Evolutionary conservation across 2,113 vertebrate species (phyloP).

Genomic region (Pomatostomus ruficeps): DNA sequence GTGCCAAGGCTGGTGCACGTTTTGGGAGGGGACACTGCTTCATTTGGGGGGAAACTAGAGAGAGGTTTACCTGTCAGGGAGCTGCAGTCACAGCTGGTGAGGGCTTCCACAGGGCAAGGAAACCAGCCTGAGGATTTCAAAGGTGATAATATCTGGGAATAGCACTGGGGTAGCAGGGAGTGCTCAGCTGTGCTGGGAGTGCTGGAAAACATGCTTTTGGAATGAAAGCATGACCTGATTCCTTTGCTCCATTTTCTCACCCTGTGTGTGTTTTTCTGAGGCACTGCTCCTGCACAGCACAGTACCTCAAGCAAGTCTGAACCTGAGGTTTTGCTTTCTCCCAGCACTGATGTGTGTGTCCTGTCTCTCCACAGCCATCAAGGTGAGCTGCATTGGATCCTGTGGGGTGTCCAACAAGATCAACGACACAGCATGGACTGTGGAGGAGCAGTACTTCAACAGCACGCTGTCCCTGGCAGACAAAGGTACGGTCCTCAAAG

Average conservation of each 20-base stretch:
- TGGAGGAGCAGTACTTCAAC: slow-evolving; percentile 91
- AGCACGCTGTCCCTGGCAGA: slow-evolving; percentile 86
- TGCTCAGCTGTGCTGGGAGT: background rate
- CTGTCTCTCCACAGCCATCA: slow-evolving; percentile 78
- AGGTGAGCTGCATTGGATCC: slow-evolving; percentile 87
- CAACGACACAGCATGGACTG: slow-evolving; percentile 78
- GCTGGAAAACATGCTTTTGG: background rate
- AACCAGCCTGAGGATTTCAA: background rate
- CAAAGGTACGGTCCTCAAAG: slow-evolving; percentile 74
- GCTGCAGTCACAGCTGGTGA: background rate
- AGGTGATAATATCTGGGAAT: background rate
- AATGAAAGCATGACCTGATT: background rate
- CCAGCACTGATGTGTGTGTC: accelerated
- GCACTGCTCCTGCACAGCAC: background rate
- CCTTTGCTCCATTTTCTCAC: background rate
- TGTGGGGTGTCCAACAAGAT: slow-evolving; percentile 87
- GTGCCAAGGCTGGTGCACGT: background rate
- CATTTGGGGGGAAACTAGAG: background rate
- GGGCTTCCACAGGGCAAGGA: background rate
- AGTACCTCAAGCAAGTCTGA: background rate
- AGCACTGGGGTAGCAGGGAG: background rate
- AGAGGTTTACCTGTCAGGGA: background rate
- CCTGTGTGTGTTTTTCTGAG: background rate
- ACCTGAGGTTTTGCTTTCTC: background rate
- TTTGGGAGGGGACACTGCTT: background rate